Base-by-base conservation (phyloP, 2,113 vertebrate genomes). In the Amblyornis subalaris region DNA sequence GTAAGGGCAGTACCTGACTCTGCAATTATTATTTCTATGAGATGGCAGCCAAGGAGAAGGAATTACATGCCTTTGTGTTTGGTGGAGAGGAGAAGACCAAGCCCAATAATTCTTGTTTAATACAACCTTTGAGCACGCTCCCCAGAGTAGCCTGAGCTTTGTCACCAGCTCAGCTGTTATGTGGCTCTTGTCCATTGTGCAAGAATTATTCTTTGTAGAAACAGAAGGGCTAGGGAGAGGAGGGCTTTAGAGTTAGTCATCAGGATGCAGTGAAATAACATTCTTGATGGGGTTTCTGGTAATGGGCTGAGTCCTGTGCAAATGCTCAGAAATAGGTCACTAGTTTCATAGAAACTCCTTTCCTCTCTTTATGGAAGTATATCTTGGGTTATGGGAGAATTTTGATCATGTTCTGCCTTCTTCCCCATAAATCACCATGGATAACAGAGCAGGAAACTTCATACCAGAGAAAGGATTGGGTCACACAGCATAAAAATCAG, bases 401-500 rank as follows among this genome's bases (percentile, higher is more conserved):
- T 47, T 88, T 62, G 20, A 36, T 58, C 11, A 22, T 0, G 0
- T 47, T 70, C 35, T 74, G 15, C 19, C 10, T 60, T 64, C 5
- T 67, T 48, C 31, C 18, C 10, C 3, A 1, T 44, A 64, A 85
- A 65, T 89, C 60, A 55, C 8, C 12, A 28, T 10, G 13, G 33
- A 62, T 54, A 66, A 75, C 42, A 85, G 31, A 57, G 25, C 10
- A 89, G 62, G 24, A 82, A 58, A 38, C 38, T 58, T 93, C 19
- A 47, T 22, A 45, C 2, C 18, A 47, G 67, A 61, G 26, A 85
- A 51, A 15, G 6, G 26, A 88, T 60, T 40, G 18, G 25, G 45
- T 91, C 44, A 48, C 0, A 3, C 15, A 36, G 21, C 54, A 66
- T 47, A 28, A 44, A 73, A 83, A 10, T 42, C 51, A 45, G n/a